phyloP scores from a whole-genome alignment of 2,888 invertebrate genomes.

The Megamerina dolium region DNA sequence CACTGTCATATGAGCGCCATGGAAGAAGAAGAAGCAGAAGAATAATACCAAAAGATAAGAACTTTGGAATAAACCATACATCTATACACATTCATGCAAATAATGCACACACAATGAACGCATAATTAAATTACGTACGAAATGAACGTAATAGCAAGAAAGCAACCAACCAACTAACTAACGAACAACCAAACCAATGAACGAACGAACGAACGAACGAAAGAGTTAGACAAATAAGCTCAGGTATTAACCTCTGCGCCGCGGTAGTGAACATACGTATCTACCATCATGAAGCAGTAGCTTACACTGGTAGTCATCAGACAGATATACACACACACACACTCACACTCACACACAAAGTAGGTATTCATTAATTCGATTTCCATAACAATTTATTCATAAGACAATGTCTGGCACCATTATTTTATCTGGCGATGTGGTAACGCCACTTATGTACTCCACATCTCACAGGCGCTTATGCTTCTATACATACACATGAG shows the following conservation, averaged over 20 bases:
- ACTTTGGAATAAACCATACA: slow-evolving; percentile 1
- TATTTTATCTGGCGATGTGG: slow-evolving; percentile 45
- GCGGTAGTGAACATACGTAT: background rate
- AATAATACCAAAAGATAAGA: background rate
- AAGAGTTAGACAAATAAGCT: slow-evolving; percentile 51
- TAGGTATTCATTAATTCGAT: slow-evolving; percentile 51
- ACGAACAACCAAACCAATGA: no score
- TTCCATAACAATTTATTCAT: slow-evolving; percentile 52
- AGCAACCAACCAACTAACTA: no score
- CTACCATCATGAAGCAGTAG: no score
- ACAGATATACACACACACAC: background rate
- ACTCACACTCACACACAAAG: slow-evolving; percentile 3
- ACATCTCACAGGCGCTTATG: slow-evolving; percentile 3
- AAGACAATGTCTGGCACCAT: slow-evolving; percentile 51
- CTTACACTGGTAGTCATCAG: no score
- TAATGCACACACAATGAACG: slow-evolving; percentile 36
- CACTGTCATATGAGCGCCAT: no score
- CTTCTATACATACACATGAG: slow-evolving; percentile 4
- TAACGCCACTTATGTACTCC: slow-evolving; percentile 35
- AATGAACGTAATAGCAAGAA: no score
- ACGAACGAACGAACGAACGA: no score
- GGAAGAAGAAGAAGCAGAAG: background rate
- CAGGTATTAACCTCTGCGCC: slow-evolving; percentile 48
- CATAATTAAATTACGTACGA: slow-evolving; percentile 51
- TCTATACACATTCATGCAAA: background rate